Evolutionary conservation across 2,888 invertebrate genomes (phyloP), one percentile per base, ranked within the genome.

Genomic region (Lithophane semibrunnea): DNA sequence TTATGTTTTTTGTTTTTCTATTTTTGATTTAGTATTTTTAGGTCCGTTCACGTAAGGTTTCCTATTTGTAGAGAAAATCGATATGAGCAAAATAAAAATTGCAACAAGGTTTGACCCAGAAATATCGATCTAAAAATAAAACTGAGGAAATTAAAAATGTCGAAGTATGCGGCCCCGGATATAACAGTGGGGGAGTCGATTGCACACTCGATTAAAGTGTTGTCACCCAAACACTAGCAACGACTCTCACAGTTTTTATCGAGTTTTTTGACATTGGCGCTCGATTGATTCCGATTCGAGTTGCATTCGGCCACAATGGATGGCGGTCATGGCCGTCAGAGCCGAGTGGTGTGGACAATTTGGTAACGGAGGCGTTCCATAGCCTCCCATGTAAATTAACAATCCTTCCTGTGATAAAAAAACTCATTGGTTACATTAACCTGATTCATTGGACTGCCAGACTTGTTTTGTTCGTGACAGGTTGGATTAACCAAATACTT

Each of bases 171-270:
- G 85, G 83, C 82, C 71, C 82, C 85, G 86, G 81, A 88, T 89
- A 89, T 88, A 76, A 85, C 83, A 83, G 84, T 85, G 86, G 84
- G 88, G 79, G 85, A 83, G 80, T 79, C 89, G 88, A 91, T 93
- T 92, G 92, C 92, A 91, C 89, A 92, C 90, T 93, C 86, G 91
- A 91, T 92, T 90, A 90, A 77, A 90, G 87, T 91, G 89, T 93
- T 88, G 88, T 92, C 94, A 95, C 93, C 92, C 92, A 92, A 92
- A 92, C 89, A 89, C 92, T 91, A 85, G 91, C 87, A 91, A 77
- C 87, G 91, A 90, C 91, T 94, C 93, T 93, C 92, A 93, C 88
- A 91, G 91, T 94, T 95, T 95, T 95, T 95, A 88, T 93, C 42
- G 76, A 85, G 89, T 93, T 94, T 95, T 94, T 94, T 88, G 91